Evolutionary conservation across 37 sponge, comb jelly and placozoan genomes (phyloP), one percentile per base, ranked within the genome.

Genomic region (Spongia lamella): DNA sequence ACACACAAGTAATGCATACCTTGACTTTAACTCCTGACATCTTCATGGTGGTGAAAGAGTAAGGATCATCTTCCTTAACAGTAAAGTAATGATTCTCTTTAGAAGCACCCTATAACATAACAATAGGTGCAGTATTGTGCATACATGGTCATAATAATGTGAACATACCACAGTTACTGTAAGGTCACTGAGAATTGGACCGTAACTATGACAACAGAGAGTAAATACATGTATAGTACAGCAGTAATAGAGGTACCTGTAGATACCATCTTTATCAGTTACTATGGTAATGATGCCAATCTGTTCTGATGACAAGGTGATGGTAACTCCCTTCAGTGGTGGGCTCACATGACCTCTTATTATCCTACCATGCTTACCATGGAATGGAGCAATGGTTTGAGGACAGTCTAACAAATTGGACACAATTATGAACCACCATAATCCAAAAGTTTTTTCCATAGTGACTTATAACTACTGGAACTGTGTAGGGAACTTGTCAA

Each of bases 331-430:
- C 49, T 6, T 50, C 29, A 93, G 77, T 30, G 85, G 56, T 33
- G 92, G 92, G 19, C 16, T 43, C 50, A 93, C 74, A 17, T 53
- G 58, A 17, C 93, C 93, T 1, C 6, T 56, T 16, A 93, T 36
- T 16, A 81, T 55, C 53, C 83, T 43, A 0, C 93, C 93, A 3
- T n/a, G 68, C 38, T 83, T 84, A 20, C 89, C 85, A 31, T 63
- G 27, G 66, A 88, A 81, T 27, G 82, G 49, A 27, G 82, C 55
- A 21, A 88, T 72, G 2, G 7, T 19, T 49, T 93, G 82, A 16
- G 93, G 89, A 69, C 93, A 93, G 17, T 72, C 89, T 84, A 26
- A 37, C 19, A 27, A 4, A 17, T 19, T n/a, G n/a, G n/a, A n/a
- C n/a, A n/a, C n/a, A n/a, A n/a, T n/a, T n/a, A n/a, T n/a, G n/a